Base-by-base conservation (phyloP, 2,797 vertebrate genomes). In the Lutjanus campechanus region DNA sequence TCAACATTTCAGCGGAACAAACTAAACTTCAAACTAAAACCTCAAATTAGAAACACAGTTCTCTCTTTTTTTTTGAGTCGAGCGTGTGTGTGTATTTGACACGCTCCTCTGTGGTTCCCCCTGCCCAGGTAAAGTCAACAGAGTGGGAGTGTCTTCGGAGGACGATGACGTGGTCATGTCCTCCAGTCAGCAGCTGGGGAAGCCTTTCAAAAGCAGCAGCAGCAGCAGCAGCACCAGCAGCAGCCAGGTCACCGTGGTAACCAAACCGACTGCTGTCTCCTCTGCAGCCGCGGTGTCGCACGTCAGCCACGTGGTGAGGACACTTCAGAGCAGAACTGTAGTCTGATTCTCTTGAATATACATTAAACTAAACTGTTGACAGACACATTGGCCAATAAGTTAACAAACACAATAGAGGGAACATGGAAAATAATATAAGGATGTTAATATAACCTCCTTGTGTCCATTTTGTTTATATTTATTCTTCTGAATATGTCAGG, bases 291-390 rank as follows among this genome's bases (percentile, higher is more conserved):
- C 96, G 15, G 95, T 95, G 67, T 95, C 96, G 5, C 97, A 97
- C 73, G 91, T 95, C 79, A 93, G 96, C 94, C 96, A 96, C 77
- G 94, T 95, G 97, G 97, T 98, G 88, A 93, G 83, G 15, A 77
- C 22, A 4, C 60, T 36, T 36, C 29, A 36, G 29, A 36, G 29
- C 29, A 36, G 29, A 36, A 5, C 29, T 36, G 29, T 36, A 36
- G 29, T 36, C 29, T 36, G 29, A 4, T 36, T 4, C 29, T 36
- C 29, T 36, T 36, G 29, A 36, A 36, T 36, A 36, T 36, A 36
- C 5, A 5, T 36, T 5, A 36, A 36, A 36, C 29, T 36, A 36
- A 36, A 17, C 43, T 22, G 60, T 17, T 47, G 29, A 36, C 10
- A 5, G 2, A 19, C 7, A 47, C 13, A 47, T 15, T 13, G 2